phyloP scores from a whole-genome alignment of 2,113 vertebrate genomes.

The Enhydra lutris region DNA sequence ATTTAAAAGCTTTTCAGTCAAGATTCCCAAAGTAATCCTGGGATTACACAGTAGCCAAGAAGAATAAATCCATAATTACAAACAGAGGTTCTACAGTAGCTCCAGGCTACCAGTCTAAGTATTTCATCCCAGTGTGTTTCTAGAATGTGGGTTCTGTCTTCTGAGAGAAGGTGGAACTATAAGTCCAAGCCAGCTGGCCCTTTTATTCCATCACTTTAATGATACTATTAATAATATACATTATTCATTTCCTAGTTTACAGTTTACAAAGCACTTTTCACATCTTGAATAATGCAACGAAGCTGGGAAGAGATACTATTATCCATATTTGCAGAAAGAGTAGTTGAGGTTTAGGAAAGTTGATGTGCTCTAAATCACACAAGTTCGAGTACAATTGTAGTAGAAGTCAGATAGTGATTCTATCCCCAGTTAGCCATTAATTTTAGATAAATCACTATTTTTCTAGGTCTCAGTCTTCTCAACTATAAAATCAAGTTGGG shows the following conservation, averaged over 20 bases:
- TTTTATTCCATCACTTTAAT: neutral
- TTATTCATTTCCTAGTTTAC: neutral
- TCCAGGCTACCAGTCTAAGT: neutral
- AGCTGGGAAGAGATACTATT: neutral
- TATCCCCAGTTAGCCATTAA: neutral
- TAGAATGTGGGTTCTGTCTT: neutral
- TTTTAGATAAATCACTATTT: neutral
- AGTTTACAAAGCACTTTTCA: neutral
- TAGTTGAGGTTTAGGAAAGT: neutral
- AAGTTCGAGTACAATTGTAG: neutral
- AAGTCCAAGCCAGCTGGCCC: neutral
- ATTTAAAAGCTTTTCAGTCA: constrained; percentile 33
- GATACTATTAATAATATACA: neutral
- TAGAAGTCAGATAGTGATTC: neutral
- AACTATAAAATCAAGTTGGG: neutral
- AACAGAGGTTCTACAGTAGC: neutral
- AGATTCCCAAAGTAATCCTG: constrained; percentile 32
- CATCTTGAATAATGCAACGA: neutral
- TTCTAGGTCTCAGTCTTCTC: neutral
- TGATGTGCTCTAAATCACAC: neutral
- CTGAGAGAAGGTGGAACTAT: neutral
- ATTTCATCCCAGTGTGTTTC: neutral
- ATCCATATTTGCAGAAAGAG: constrained; percentile 11
- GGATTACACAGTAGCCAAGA: constrained; percentile 15
- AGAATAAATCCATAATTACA: constrained; percentile 2